Conservation (phyloP, 2,113 vertebrate species). For the Apteryx owenii region DNA sequence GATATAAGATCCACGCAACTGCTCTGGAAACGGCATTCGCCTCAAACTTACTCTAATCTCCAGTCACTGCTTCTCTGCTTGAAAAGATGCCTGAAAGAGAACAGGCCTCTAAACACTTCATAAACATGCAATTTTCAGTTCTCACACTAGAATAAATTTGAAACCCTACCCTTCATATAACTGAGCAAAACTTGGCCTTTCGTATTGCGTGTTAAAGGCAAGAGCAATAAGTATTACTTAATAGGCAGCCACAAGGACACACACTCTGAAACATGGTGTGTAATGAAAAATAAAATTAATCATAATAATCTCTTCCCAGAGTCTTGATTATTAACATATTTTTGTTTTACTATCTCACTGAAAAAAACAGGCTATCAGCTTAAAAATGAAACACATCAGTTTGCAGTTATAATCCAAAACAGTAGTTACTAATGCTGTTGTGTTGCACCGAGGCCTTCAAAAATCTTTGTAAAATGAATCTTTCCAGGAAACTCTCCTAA, state of each 20-base stretch:
- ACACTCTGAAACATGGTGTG: background rate
- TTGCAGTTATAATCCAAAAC: background rate
- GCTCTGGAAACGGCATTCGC: background rate
- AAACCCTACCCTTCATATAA: background rate
- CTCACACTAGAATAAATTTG: background rate
- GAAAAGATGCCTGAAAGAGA: background rate
- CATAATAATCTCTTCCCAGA: background rate
- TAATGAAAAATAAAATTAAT: background rate
- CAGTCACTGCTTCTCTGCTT: background rate
- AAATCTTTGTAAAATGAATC: background rate
- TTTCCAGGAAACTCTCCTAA: background rate
- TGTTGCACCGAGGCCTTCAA: background rate
- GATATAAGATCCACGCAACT: fast-evolving
- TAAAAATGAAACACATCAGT: background rate
- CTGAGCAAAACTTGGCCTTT: background rate
- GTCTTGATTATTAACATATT: background rate
- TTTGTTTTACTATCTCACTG: background rate
- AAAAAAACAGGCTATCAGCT: background rate
- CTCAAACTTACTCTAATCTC: background rate
- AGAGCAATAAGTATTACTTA: background rate
- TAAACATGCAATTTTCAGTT: background rate
- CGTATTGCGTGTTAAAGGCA: background rate
- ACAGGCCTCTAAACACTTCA: background rate
- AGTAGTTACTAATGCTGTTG: background rate
- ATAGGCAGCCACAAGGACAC: background rate